Base-by-base conservation (phyloP, 2,113 vertebrate species). In the Castor canadensis region DNA sequence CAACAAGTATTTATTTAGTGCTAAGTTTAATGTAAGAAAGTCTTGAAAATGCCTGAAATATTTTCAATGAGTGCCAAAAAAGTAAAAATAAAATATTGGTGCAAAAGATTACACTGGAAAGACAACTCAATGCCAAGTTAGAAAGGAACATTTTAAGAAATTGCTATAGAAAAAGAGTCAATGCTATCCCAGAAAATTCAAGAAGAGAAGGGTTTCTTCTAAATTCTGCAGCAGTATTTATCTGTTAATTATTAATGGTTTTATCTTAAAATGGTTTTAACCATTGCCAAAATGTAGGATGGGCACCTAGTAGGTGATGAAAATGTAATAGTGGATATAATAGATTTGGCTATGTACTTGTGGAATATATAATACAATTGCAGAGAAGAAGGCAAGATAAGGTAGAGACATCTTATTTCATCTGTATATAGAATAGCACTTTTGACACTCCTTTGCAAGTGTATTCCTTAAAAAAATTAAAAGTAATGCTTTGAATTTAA, bases 241-340 rank as follows among this genome's bases (percentile, higher is more conserved):
- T 93, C 60, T 49, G n/a, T n/a, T n/a, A n/a, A n/a, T n/a, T n/a
- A n/a, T n/a, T n/a, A n/a, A n/a, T n/a, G n/a, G n/a, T n/a, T n/a
- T n/a, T n/a, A n/a, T n/a, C n/a, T n/a, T n/a, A n/a, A n/a, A n/a
- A n/a, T n/a, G n/a, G n/a, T n/a, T n/a, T n/a, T n/a, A 75, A 87
- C 24, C 35, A 81, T 93, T 93, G 38, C 12, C 89, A 89, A 92
- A 96, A 90, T 76, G 87, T 93, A 92, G 67, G 49, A 92, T 93
- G 75, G 94, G 30, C 32, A 84, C 49, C 72, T 89, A 89, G 32
- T 89, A 94, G 54, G 38, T 58, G 62, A 93, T 66, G 24, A 32
- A 40, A 62, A 75, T 86, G 45, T 91, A 89, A 60, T 60, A 26
- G 30, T 89, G 26, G n/a, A 40, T 83, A 47, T 56, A 67, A 87